Evolutionary conservation across 1,140 invertebrate genomes (phyloP), one percentile per base, ranked within the genome.

Genomic region (Thereuonema tuberculata): DNA sequence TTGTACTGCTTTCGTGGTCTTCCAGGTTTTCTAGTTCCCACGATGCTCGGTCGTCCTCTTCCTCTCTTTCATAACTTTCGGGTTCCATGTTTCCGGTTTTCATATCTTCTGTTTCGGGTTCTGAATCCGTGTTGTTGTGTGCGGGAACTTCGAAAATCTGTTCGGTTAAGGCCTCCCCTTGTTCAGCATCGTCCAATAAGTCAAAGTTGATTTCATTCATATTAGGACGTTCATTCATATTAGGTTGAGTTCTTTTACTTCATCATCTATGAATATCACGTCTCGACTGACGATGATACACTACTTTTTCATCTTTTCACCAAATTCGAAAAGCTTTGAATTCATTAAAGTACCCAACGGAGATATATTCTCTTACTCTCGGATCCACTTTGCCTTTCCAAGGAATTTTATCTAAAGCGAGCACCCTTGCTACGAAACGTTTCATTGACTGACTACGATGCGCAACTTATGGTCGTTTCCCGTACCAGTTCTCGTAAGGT

Each of bases 11-110:
- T 25, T 43, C 29, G 15, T 46, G 25, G 58, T 61, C 58, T 23
- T 62, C 26, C 26, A 62, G 9, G 15, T 25, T 20, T 17, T 61
- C 31, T 12, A 28, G 54, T 24, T 20, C 54, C 2, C 17, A 31
- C 14, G 17, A 23, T 21, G 14, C 5, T 17, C 60, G 27, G 50
- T 61, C 27, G 1, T 31, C 61, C 31, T 24, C 28, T 37, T n/a
- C 20, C 47, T 62, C 37, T 62, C 5, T n/a, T 63, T 59, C 5
- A 37, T 9, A 37, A n/a, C n/a, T n/a, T n/a, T n/a, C 17, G 31
- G 17, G 5, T 37, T 5, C 5, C 17, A 37, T 5, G 17, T 5
- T 5, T 37, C 5, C 31, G 17, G 31, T 17, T 9, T 37, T 17
- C 5, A 17, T 5, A 9, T 37, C 31, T 9, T 37, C 31, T 9